Evolutionary conservation across 2,113 vertebrate species (phyloP).

Genomic region (Thunnus maccoyii): DNA sequence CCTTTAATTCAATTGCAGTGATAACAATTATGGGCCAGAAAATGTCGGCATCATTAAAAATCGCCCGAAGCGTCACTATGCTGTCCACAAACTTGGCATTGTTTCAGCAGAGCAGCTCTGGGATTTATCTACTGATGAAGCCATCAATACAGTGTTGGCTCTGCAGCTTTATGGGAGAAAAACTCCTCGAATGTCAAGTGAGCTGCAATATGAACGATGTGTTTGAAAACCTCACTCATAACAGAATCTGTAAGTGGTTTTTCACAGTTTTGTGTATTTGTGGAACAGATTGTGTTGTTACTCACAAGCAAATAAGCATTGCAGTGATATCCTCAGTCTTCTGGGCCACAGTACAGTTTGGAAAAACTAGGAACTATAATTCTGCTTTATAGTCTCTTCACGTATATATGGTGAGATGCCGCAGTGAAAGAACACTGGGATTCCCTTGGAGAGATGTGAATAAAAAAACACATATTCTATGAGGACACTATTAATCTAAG

Average conservation of each 20-base stretch:
- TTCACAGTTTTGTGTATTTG: not conserved
- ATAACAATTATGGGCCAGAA: slow-evolving; percentile 23
- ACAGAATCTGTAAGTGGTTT: not conserved
- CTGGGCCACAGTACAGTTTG: slow-evolving; percentile 35
- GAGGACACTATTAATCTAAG: slow-evolving; percentile 65
- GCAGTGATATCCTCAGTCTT: slow-evolving; percentile 21
- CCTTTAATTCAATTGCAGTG: not conserved
- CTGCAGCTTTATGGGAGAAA: slow-evolving; percentile 3
- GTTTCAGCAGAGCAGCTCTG: not conserved
- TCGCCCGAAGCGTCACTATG: not conserved
- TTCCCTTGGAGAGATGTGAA: slow-evolving; percentile 55
- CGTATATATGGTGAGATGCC: slow-evolving; percentile 24
- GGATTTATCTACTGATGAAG: slow-evolving; percentile 13
- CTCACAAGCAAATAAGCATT: not conserved
- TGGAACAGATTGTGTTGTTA: not conserved
- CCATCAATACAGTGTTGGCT: slow-evolving; percentile 26
- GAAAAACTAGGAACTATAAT: slow-evolving; percentile 27
- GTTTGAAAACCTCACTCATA: not conserved
- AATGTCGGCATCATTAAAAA: slow-evolving; percentile 36
- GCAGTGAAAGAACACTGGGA: slow-evolving; percentile 35
- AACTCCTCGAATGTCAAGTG: slow-evolving; percentile 4
- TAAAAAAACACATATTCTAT: slow-evolving; percentile 41
- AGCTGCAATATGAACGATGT: not conserved
- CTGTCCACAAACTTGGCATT: slow-evolving; percentile 29
- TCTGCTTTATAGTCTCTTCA: slow-evolving; percentile 55